Conservation (phyloP, 2,797 vertebrate genomes). For the Scomberomorus guttatus region DNA sequence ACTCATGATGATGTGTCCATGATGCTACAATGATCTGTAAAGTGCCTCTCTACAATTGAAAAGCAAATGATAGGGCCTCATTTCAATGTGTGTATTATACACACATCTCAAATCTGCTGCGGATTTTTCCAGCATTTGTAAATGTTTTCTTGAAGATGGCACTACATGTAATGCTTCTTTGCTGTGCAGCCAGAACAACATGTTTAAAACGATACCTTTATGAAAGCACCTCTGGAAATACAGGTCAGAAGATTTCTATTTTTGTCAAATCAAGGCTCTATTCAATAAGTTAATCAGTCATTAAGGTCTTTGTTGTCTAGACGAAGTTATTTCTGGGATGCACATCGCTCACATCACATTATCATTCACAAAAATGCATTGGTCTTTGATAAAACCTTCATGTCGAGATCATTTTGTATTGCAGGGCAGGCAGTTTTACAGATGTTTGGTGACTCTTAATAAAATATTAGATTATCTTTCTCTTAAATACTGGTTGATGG, state of each 20-base stretch:
- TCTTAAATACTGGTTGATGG: background rate
- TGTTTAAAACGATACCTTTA: conserved; percentile 24
- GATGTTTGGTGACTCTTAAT: conserved; percentile 18
- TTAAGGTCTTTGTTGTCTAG: conserved; percentile 58
- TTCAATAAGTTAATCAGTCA: conserved; percentile 58
- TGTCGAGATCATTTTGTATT: conserved; percentile 11
- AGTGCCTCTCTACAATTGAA: background rate
- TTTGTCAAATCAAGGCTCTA: conserved; percentile 55
- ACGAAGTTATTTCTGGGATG: conserved; percentile 62
- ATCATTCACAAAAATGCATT: conserved; percentile 60
- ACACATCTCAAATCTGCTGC: background rate
- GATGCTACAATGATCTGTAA: background rate
- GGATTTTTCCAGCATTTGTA: background rate
- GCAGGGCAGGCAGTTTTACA: conserved; percentile 10
- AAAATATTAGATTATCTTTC: background rate
- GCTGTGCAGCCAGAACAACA: conserved; percentile 2
- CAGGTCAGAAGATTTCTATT: conserved; percentile 64
- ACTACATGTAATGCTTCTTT: conserved; percentile 12
- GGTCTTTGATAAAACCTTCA: conserved; percentile 13
- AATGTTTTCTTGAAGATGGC: background rate
- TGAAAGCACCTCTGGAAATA: conserved; percentile 42
- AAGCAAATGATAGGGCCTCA: background rate
- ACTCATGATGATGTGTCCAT: background rate
- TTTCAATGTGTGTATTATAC: background rate
- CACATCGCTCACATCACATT: conserved; percentile 38